These are phyloP conservation scores for Lemur catta DNA, from an alignment of 2,797 vertebrate genomes.

Conservation along the genomic window DNA sequence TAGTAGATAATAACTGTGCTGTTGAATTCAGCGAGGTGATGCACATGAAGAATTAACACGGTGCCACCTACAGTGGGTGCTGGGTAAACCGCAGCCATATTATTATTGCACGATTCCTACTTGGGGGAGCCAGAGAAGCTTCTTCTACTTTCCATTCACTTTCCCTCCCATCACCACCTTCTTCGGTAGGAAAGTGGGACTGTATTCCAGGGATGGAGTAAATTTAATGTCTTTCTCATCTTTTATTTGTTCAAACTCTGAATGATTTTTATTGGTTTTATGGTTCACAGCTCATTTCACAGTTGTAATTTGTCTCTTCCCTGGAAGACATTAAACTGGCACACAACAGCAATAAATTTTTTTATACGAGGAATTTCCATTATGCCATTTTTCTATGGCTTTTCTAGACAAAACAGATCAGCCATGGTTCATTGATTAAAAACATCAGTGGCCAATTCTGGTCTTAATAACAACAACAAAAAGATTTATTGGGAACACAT, in stretches of 20 bases:
- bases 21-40: background rate
- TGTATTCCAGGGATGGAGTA: background rate
- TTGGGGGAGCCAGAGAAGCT: background rate
- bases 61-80: too few relatives aligned
- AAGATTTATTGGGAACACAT: background rate
- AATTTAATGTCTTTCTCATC: background rate
- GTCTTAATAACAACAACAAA: background rate
- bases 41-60: background rate
- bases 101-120: background rate
- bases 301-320: slow-evolving; percentile 1
- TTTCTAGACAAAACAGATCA: background rate
- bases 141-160: background rate
- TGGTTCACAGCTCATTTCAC: background rate
- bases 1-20: background rate
- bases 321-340: background rate
- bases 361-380: background rate
- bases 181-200: background rate
- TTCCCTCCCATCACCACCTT: background rate
- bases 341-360: background rate
- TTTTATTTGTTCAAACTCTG: background rate
- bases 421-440: background rate
- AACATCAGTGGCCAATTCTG: background rate
- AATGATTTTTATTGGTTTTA: slow-evolving; percentile 21
- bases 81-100: background rate
- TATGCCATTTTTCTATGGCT: background rate